Evolutionary conservation across 37 sponge, comb jelly and placozoan species (phyloP), one percentile per base, ranked within the genome.

Genomic region (Aphrocallistes beatrix): DNA sequence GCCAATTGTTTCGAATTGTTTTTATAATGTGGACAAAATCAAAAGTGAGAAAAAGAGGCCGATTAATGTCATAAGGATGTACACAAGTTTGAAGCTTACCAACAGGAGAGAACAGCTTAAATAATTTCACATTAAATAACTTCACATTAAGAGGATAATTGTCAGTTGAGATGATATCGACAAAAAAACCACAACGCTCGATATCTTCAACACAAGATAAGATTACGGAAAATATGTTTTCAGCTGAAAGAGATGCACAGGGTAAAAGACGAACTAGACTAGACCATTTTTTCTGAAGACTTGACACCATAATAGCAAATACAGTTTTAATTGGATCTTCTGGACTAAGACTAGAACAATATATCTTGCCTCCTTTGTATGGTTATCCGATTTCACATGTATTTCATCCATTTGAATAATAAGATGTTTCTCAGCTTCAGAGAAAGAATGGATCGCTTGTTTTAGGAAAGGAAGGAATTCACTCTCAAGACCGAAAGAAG

Each of bases 71-170:
- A n/a, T n/a, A n/a, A n/a, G n/a, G n/a, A n/a, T n/a, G n/a, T n/a
- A n/a, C n/a, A n/a, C n/a, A n/a, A n/a, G n/a, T n/a, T n/a, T n/a
- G n/a, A n/a, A n/a, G n/a, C n/a, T n/a, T n/a, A n/a, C n/a, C n/a
- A n/a, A n/a, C n/a, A n/a, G n/a, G n/a, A n/a, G n/a, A n/a, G n/a
- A n/a, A n/a, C n/a, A n/a, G n/a, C n/a, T n/a, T n/a, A n/a, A n/a
- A n/a, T n/a, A n/a, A n/a, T n/a, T n/a, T n/a, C n/a, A n/a, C n/a
- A n/a, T n/a, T n/a, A n/a, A n/a, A n/a, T n/a, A 60, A 60, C n/a
- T 60, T 60, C n/a, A 60, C 75, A 60, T 60, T 60, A 30, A 60
- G 75, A 60, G 75, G 75, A 60, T 60, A 60, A 30, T 60, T 60
- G 17, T 60, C 75, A 30, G 34, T 60, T 25, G 75, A 60, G 32